phyloP scores from a whole-genome alignment of 2,888 invertebrate genomes.

The Lasius platythorax region DNA sequence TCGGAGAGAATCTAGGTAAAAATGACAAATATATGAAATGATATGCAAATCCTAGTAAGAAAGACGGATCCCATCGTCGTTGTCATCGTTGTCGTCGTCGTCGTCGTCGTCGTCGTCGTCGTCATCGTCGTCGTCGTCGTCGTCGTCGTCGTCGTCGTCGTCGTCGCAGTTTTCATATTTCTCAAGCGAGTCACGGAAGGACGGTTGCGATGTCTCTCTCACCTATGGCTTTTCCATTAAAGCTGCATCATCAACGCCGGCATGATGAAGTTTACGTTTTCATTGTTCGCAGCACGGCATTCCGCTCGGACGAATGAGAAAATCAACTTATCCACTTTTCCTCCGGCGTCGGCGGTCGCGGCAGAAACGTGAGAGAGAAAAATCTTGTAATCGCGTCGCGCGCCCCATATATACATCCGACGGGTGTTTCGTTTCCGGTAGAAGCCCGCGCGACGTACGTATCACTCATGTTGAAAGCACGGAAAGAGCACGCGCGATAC shows the following conservation, averaged over 20 bases:
- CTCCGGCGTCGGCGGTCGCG: conserved; percentile 8
- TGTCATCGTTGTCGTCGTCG: background rate
- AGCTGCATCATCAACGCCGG: conserved; percentile 39
- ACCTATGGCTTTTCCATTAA: conserved; percentile 50
- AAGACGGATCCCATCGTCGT: conserved; percentile 30
- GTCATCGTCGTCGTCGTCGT: background rate
- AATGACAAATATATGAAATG: conserved; percentile 50
- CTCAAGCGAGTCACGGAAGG: conserved; percentile 40
- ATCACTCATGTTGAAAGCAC: conserved; percentile 31
- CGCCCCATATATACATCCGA: conserved; percentile 7
- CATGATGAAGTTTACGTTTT: conserved; percentile 30
- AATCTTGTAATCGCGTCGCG: conserved; percentile 44
- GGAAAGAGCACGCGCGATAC: background rate
- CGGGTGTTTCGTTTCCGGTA: conserved; percentile 27
- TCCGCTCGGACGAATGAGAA: conserved; percentile 8
- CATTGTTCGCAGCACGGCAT: conserved; percentile 30
- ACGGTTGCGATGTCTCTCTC: conserved; percentile 7
- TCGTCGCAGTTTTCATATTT: conserved; percentile 19
- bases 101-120: background rate
- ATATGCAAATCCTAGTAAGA: conserved; percentile 48
- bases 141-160: background rate
- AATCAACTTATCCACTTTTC: conserved; percentile 41
- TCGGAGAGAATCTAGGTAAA: conserved; percentile 34
- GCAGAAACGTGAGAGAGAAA: conserved; percentile 43
- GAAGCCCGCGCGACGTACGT: conserved; percentile 19